Evolutionary conservation across 2,113 vertebrate genomes (phyloP).

Genomic region (Hypomesus transpacificus): DNA sequence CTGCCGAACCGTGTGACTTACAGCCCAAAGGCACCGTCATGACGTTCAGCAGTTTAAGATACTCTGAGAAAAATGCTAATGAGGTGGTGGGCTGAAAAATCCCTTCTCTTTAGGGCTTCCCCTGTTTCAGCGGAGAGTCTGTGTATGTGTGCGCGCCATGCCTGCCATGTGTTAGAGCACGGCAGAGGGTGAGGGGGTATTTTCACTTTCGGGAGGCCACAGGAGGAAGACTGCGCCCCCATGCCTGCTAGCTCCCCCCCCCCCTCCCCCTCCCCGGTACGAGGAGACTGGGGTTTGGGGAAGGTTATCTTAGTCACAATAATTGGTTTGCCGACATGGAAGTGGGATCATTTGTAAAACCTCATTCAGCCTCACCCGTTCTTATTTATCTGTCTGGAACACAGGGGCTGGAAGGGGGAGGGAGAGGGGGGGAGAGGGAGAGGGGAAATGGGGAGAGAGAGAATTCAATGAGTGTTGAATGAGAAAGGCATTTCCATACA

Average conservation of each 20-base stretch:
- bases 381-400: slow-evolving; percentile 74
- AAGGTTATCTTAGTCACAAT: slow-evolving; percentile 78
- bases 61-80: slow-evolving; percentile 69
- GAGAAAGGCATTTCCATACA: slow-evolving; percentile 61
- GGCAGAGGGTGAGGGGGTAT: no score
- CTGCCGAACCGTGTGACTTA: slow-evolving; percentile 58
- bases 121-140: not conserved
- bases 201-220: slow-evolving; percentile 5
- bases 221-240: not conserved
- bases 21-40: slow-evolving; percentile 58
- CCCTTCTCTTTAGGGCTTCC: slow-evolving; percentile 31
- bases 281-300: slow-evolving; percentile 23
- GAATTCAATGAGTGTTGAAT: slow-evolving; percentile 42
- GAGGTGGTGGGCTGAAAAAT: slow-evolving; percentile 66
- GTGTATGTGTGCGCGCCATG: not conserved
- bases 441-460: slow-evolving; percentile 32
- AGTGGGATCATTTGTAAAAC: slow-evolving; percentile 74
- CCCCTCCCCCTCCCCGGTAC: not conserved
- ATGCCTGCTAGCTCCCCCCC: no score
- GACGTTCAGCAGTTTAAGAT: slow-evolving; percentile 74
- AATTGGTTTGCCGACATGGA: slow-evolving; percentile 77
- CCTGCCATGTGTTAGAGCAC: no score
- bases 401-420: slow-evolving; percentile 9
- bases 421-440: slow-evolving; percentile 36
- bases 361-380: slow-evolving; percentile 69